phyloP scores from a whole-genome alignment of 2,113 vertebrate species.

The Coreoperca whiteheadi region DNA sequence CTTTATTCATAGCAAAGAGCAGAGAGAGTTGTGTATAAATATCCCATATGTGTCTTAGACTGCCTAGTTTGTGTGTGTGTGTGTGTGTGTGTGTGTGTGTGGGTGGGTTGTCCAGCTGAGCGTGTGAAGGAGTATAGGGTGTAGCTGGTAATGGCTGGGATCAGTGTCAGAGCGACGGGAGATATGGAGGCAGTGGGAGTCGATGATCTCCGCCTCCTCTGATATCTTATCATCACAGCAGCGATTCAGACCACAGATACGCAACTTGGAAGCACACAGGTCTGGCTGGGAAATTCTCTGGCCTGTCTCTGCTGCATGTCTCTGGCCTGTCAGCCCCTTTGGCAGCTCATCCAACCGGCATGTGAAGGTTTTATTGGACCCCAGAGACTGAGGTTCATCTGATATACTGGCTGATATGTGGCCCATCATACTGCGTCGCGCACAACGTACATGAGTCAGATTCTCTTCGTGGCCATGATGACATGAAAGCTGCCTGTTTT shows the following conservation, averaged over 20 bases:
- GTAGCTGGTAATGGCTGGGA: conserved; percentile 23
- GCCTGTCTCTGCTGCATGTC: background rate
- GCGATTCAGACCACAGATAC: conserved; percentile 35
- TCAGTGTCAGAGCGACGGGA: conserved; percentile 31
- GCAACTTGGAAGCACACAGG: background rate
- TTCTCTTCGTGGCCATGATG: background rate
- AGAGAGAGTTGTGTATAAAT: too few species aligned
- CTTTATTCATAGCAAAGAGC: too few species aligned
- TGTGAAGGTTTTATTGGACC: background rate
- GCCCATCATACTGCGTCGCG: background rate
- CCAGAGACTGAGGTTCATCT: background rate
- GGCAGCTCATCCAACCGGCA: conserved; percentile 15
- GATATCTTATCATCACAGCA: conserved; percentile 29
- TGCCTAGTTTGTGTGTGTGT: conserved; percentile 1
- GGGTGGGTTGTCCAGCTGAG: background rate
- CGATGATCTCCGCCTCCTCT: conserved; percentile 33
- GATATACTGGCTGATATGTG: background rate
- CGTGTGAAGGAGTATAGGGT: conserved; percentile 27
- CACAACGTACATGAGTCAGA: background rate
- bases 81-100: background rate
- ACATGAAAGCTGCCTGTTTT: background rate
- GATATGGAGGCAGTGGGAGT: conserved; percentile 42
- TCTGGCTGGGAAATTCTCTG: background rate
- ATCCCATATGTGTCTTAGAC: background rate
- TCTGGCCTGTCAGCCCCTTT: background rate